phyloP scores from a whole-genome alignment of 2,113 vertebrate species.

The Bubo blakistoni region DNA sequence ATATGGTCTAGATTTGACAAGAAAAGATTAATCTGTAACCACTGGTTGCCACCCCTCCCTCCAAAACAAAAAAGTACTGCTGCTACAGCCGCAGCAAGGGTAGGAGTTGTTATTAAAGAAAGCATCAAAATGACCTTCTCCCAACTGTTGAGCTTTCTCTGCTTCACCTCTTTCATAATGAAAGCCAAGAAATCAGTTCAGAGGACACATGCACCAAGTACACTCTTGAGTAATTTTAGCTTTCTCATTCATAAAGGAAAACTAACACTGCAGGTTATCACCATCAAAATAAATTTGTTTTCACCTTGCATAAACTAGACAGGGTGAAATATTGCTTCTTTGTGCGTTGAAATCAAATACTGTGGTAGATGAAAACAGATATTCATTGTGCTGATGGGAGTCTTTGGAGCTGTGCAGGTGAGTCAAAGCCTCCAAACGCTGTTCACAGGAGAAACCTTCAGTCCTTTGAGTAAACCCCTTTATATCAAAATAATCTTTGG shows the following conservation, averaged over 20 bases:
- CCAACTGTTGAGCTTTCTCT: not conserved
- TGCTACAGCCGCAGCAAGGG: not conserved
- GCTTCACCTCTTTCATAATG: not conserved
- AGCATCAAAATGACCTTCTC: not conserved
- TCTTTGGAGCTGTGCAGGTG: rapidly evolving
- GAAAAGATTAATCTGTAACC: slow-evolving; percentile 37
- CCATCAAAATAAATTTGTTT: slow-evolving; percentile 5
- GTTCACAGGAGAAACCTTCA: not conserved
- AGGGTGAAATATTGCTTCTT: not conserved
- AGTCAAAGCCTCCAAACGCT: not conserved
- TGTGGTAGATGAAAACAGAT: not conserved
- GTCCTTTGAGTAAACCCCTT: not conserved
- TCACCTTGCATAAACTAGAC: not conserved
- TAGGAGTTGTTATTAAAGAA: slow-evolving; percentile 18
- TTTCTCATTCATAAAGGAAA: not conserved
- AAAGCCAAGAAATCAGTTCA: slow-evolving; percentile 23
- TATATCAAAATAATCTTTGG: not conserved
- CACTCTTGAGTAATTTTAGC: not conserved
- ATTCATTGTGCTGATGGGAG: not conserved
- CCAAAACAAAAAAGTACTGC: not conserved
- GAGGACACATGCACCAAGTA: not conserved
- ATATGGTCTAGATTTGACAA: slow-evolving; percentile 51
- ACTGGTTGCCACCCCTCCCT: not conserved
- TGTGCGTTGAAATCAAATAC: not conserved
- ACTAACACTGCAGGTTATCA: not conserved